A percentile compares a stretch with the other conserved stretches of the same genome.
These are phyloP conservation scores for Diogma glabrata DNA, from an alignment of 2,888 invertebrate species.

Conservation along the genomic window DNA sequence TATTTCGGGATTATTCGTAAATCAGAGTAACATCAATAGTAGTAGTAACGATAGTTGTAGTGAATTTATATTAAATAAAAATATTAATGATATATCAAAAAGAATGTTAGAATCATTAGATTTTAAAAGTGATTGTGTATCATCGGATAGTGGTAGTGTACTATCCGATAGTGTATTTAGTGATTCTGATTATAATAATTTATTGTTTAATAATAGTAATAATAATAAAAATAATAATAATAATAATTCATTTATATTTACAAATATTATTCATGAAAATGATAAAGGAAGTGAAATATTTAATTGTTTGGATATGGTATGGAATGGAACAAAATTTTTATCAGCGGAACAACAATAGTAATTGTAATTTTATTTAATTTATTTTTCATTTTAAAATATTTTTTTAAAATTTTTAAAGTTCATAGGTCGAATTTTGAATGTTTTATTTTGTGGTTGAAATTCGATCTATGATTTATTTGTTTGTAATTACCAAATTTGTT, in stretches of 20 bases:
- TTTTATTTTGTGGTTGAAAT: too few relatives aligned
- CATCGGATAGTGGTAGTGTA: slow-evolving; percentile 22
- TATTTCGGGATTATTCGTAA: neutral
- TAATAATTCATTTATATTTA: slow-evolving; percentile 24
- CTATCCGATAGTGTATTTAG: slow-evolving; percentile 25
- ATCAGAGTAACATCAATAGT: neutral
- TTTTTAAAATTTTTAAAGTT: neutral
- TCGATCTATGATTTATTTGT: too few relatives aligned
- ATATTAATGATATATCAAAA: slow-evolving; percentile 36
- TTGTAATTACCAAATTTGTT: too few relatives aligned
- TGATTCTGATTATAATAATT: slow-evolving; percentile 19
- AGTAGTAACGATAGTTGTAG: neutral
- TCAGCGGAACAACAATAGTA: slow-evolving; percentile 6
- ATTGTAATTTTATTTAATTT: neutral
- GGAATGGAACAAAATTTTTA: slow-evolving; percentile 25
- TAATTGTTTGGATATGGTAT: slow-evolving; percentile 39
- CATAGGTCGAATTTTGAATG: too few relatives aligned
- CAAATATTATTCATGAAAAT: slow-evolving; percentile 22
- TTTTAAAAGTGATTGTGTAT: slow-evolving; percentile 14
- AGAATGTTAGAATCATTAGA: slow-evolving; percentile 36
- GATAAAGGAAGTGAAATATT: slow-evolving; percentile 29
- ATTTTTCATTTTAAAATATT: neutral
- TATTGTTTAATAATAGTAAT: neutral
- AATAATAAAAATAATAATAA: neutral
- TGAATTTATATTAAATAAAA: slow-evolving; percentile 27